These are phyloP conservation scores for Marcusenius ussheri DNA, from an alignment of 2,113 vertebrate species.

Conservation along the genomic window DNA sequence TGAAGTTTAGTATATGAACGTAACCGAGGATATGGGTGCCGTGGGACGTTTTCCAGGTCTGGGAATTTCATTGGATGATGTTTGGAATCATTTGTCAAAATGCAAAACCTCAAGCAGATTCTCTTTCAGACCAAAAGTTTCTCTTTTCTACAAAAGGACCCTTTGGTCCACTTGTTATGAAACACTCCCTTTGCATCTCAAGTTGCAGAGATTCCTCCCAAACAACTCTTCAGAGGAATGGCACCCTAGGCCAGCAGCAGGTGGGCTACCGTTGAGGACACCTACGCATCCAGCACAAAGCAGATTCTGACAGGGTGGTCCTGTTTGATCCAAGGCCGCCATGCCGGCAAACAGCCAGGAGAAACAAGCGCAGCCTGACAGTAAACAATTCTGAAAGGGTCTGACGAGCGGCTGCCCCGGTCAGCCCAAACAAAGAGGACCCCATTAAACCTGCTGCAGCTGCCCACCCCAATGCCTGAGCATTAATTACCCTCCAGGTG, in stretches of 20 bases:
- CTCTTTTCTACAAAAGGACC: not conserved
- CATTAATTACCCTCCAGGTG: constrained; percentile 26
- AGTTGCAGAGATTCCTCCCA: not conserved
- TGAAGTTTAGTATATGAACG: not conserved
- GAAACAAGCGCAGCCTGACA: not conserved
- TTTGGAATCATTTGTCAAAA: not conserved
- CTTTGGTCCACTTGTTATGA: constrained; percentile 1
- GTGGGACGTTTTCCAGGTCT: not conserved
- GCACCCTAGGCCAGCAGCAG: not conserved
- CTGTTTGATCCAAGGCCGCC: not conserved
- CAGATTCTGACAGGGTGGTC: not conserved
- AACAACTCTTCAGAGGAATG: not conserved
- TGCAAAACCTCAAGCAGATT: not conserved
- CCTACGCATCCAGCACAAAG: not conserved
- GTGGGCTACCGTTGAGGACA: not conserved
- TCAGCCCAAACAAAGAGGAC: constrained; percentile 18
- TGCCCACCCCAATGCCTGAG: not conserved
- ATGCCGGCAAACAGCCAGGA: not conserved
- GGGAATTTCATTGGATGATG: not conserved
- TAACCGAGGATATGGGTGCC: not conserved
- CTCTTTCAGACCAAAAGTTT: not conserved
- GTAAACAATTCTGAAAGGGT: constrained; percentile 14
- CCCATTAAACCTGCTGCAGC: not conserved
- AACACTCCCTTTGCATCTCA: not conserved
- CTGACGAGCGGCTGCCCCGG: not conserved